Base-by-base conservation (phyloP, 2,888 invertebrate genomes). In the Parascotia fuliginaria region DNA sequence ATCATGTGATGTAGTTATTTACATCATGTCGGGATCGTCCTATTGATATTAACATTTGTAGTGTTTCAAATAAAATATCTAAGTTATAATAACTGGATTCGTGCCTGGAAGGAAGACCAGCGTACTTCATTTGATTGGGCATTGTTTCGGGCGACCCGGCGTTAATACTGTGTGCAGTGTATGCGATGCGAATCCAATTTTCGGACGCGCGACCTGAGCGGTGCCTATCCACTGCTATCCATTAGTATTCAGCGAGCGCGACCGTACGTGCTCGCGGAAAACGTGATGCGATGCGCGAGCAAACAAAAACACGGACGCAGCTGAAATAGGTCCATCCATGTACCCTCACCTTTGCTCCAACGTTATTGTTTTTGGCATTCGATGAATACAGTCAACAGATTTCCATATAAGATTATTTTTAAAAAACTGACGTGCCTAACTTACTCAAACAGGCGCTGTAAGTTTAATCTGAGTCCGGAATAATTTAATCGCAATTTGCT, bases 161-260 rank as follows among this genome's bases (percentile, higher is more conserved):
- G 73, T 75, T 85, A 83, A 85, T 84, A 79, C 77, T 54, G 58
- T 62, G 73, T 74, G 77, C 82, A 77, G 68, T 74, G 76, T 74
- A 76, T 81, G 79, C 79, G 69, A 77, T 75, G 76, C 73, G 81
- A 85, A 88, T 87, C 79, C 85, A 87, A 87, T 88, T 86, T 89
- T 79, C 70, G 76, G 77, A 70, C 74, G 73, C 77, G 76, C 70
- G 72, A 77, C 73, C 77, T 68, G 71, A 69, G 67, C 77, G 67
- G 69, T 65, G 74, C 75, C 79, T 78, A 72, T 70, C 68, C 69
- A 51, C 63, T 63, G 64, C 54, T 73, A 63, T 70, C 71, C 73
- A 82, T 87, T 86, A 85, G 83, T 83, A 89, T 87, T 79, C 89
- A 75, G 65, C 47, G 64, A 65, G 55, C 70, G 70, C 51, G 56